phyloP scores from a whole-genome alignment of 2,113 vertebrate genomes.

The Eleginops maclovinus region DNA sequence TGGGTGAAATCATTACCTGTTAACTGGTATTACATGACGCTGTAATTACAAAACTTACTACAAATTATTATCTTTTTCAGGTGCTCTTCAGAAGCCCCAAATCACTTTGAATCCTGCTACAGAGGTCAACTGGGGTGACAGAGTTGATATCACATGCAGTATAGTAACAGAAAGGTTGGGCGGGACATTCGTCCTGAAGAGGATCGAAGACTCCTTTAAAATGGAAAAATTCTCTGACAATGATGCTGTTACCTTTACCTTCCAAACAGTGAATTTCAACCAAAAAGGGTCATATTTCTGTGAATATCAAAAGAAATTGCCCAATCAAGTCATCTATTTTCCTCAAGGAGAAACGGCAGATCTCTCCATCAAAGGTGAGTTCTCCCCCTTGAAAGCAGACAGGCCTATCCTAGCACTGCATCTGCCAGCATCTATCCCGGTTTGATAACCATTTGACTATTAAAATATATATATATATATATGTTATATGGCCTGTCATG shows the following conservation, averaged over 20 bases:
- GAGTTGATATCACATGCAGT: slow-evolving; percentile 75
- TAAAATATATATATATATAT: no score
- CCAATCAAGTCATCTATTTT: slow-evolving; percentile 54
- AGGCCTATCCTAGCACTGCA: no score
- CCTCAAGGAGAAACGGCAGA: slow-evolving; percentile 62
- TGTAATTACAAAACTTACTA: not conserved
- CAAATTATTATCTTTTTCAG: slow-evolving; percentile 42
- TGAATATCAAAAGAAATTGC: slow-evolving; percentile 76
- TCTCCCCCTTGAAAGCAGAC: no score
- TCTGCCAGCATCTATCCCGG: no score
- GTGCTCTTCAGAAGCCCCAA: slow-evolving; percentile 65
- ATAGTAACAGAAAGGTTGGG: slow-evolving; percentile 63
- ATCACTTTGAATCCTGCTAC: slow-evolving; percentile 56
- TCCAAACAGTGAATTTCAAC: slow-evolving; percentile 67
- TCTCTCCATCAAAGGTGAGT: slow-evolving; percentile 61
- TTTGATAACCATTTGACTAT: no score
- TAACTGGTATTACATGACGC: not conserved
- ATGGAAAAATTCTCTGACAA: slow-evolving; percentile 58
- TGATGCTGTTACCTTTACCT: slow-evolving; percentile 57
- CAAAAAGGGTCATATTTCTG: slow-evolving; percentile 75
- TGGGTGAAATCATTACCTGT: not conserved
- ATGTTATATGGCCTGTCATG: no score
- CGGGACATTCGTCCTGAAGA: slow-evolving; percentile 66
- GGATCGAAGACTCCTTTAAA: slow-evolving; percentile 34
- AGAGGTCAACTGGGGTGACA: slow-evolving; percentile 69